These are phyloP conservation scores for Trypoxylus dichotomus DNA, from an alignment of 1,140 invertebrate genomes.

Conservation along the genomic window DNA sequence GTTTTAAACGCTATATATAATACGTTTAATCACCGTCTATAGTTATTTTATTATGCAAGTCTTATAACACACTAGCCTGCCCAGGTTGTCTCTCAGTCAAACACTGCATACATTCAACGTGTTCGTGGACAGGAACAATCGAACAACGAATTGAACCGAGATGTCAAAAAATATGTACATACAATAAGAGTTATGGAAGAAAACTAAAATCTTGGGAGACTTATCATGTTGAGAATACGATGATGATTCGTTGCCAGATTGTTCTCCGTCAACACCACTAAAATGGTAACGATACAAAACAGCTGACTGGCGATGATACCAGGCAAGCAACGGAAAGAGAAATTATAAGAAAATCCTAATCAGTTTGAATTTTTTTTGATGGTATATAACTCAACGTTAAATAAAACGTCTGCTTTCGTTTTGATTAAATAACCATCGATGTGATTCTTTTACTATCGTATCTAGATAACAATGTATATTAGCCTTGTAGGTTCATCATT, in stretches of 20 bases:
- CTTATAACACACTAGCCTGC: constrained; percentile 49
- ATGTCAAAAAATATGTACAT: constrained; percentile 26
- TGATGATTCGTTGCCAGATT: neutral
- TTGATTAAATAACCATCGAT: too few species aligned
- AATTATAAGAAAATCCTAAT: constrained; percentile 42
- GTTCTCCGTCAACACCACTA: constrained; percentile 32
- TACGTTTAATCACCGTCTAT: neutral
- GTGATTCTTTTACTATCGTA: too few species aligned
- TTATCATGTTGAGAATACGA: neutral
- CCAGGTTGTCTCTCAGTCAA: constrained; percentile 54
- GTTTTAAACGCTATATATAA: neutral
- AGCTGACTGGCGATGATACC: constrained; percentile 46
- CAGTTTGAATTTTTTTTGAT: constrained; percentile 40
- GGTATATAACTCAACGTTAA: neutral
- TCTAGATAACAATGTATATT: too few species aligned
- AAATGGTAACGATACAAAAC: constrained; percentile 49
- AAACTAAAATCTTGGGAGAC: neutral
- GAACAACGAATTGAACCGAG: constrained; percentile 27
- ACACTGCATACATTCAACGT: constrained; percentile 46
- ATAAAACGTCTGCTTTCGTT: too few species aligned
- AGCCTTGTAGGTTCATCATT: too few species aligned
- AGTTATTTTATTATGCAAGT: constrained; percentile 31
- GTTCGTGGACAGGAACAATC: constrained; percentile 36
- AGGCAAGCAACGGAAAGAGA: constrained; percentile 45
- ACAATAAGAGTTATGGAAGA: neutral